Conservation (phyloP, 1,140 invertebrate species). For the Camponotus vicinus region DNA sequence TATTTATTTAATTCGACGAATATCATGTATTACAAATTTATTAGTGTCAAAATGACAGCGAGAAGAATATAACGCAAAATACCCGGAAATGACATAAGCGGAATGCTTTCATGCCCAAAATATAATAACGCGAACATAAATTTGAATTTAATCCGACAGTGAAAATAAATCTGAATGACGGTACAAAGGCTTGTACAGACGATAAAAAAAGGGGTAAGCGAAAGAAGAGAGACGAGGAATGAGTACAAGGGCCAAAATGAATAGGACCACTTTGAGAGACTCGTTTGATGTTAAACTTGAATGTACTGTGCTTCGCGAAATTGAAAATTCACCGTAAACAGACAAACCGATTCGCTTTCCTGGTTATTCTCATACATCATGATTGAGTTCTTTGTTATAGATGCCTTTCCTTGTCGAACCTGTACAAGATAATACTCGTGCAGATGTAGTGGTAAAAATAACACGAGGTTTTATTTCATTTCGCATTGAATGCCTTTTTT, state of each 20-base stretch:
- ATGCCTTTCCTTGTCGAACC: neutral
- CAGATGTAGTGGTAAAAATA: constrained; percentile 12
- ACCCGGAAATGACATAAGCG: constrained; percentile 61
- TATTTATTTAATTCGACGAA: neutral
- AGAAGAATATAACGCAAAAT: constrained; percentile 7
- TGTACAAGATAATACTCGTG: neutral
- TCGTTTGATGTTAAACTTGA: constrained; percentile 24
- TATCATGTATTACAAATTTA: neutral
- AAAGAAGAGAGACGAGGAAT: constrained; percentile 15
- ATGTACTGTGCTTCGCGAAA: neutral
- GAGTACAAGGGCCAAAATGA: constrained; percentile 51
- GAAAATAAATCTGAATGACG: constrained; percentile 57
- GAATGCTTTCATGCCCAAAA: constrained; percentile 53
- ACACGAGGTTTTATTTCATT: neutral
- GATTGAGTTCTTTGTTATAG: neutral
- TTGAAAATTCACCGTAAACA: constrained; percentile 34
- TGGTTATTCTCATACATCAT: neutral
- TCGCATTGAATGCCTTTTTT: neutral
- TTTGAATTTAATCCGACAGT: constrained; percentile 66
- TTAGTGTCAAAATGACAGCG: neutral
- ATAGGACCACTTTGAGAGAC: constrained; percentile 46
- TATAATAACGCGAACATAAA: constrained; percentile 64
- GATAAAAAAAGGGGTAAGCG: constrained; percentile 53
- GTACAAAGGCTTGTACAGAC: constrained; percentile 59
- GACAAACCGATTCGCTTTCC: constrained; percentile 18